Evolutionary conservation across 2,888 invertebrate species (phyloP), one percentile per base, ranked within the genome.

Genomic region (Sympetrum striolatum): DNA sequence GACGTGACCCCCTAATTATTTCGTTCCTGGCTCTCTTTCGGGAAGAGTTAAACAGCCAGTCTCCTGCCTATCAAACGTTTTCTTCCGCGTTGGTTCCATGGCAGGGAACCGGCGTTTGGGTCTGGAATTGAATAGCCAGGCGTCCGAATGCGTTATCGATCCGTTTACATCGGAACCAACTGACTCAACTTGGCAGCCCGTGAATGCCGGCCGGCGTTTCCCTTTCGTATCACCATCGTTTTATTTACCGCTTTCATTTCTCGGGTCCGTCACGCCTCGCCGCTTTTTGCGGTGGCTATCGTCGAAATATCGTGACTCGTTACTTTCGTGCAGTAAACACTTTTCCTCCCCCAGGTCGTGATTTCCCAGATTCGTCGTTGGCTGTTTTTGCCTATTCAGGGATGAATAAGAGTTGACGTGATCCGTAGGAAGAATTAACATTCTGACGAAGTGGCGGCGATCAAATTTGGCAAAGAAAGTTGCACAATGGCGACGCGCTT

Each of bases 61-160:
- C 22, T 22, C 8, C 0, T 60, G 60, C 60, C 18, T 60, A 18
- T 37, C 0, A 73, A 14, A 60, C 14, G 35, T 60, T 60, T 58
- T 31, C 58, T 3, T 37, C 58, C 5, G 18, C 37, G 14, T 86
- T n/a, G 86, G 22, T 14, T 35, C n/a, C 58, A 53, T 60, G 60
- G 60, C 31, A 37, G 31, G 60, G 86, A 58, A 37, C 86, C 60
- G 86, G 86, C 60, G 60, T 60, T 60, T 86, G 60, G 31, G 60
- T 60, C 64, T 8, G 60, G 60, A 37, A 86, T 86, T 86, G 86
- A 86, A 60, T 37, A 22, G 86, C 86, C n/a, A 58, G 58, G 86
- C 86, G 86, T 86, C 86, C 86, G 22, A 86, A 86, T 60, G 86
- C 64, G 35, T 86, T 86, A 86, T 86, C 60, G 86, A 86, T 86